Percentiles rank a stretch among this genome's conserved stretches.
Conservation (phyloP, 2,113 vertebrate species). For the Limanda limanda region DNA sequence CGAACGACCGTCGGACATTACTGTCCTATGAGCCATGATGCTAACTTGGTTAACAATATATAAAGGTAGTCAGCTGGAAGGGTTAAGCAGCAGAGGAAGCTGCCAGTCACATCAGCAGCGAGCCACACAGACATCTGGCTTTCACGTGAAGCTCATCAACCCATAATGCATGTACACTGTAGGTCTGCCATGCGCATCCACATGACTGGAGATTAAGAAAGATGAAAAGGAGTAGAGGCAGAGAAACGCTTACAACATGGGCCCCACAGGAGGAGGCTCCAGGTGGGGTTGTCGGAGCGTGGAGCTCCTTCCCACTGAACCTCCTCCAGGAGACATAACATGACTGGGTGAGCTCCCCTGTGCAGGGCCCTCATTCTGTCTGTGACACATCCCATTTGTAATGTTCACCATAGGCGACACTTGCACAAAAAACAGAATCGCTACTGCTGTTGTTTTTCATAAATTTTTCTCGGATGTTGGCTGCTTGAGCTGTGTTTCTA, state of each 20-base stretch:
- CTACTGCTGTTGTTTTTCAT: constrained; percentile 10
- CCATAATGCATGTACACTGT: not conserved
- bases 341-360: constrained; percentile 49
- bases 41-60: no score
- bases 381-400: constrained; percentile 62
- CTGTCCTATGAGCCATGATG: no score
- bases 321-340: constrained; percentile 58
- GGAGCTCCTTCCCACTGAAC: constrained; percentile 44
- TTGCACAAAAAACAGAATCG: not conserved
- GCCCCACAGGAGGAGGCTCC: constrained; percentile 45
- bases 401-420: constrained; percentile 18
- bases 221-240: constrained; percentile 29
- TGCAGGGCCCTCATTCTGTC: constrained; percentile 44
- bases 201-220: constrained; percentile 29
- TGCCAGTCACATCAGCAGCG: not conserved
- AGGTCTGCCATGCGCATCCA: not conserved
- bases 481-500: constrained; percentile 1
- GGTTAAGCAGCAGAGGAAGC: no score
- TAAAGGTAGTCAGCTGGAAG: no score
- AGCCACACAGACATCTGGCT: constrained; percentile 11
- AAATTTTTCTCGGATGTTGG: not conserved
- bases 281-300: constrained; percentile 64
- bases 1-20: no score
- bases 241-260: constrained; percentile 26
- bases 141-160: constrained; percentile 20